A percentile compares a stretch with the other conserved stretches of the same genome.
These are phyloP conservation scores for Drosophila bipectinata DNA, from an alignment of 1,140 invertebrate species.

Conservation along the genomic window DNA sequence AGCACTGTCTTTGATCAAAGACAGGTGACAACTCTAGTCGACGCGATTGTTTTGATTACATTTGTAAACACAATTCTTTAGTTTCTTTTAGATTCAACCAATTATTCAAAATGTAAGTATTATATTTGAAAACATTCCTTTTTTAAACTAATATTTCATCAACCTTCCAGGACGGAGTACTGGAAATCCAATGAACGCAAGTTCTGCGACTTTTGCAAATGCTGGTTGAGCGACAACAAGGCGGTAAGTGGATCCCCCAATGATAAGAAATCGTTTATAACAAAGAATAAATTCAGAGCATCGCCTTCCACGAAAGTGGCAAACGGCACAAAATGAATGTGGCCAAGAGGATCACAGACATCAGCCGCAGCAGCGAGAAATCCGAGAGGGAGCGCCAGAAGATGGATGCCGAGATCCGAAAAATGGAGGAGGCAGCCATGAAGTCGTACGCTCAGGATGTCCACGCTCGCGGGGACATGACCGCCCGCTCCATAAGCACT, in stretches of 20 bases:
- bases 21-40: constrained; percentile 4
- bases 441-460: constrained; percentile 91
- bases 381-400: constrained; percentile 91
- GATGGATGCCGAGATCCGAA: constrained; percentile 91
- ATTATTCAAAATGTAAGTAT: constrained; percentile 41
- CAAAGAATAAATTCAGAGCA: constrained; percentile 87
- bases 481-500: constrained; percentile 85
- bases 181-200: constrained; percentile 98
- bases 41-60: constrained; percentile 21
- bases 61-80: constrained; percentile 7
- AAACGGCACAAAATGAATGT: constrained; percentile 97
- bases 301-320: constrained; percentile 97
- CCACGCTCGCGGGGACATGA: constrained; percentile 87
- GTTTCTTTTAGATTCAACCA: not conserved
- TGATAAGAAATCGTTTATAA: not conserved
- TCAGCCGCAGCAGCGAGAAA: constrained; percentile 92
- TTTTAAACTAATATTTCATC: not conserved
- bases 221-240: constrained; percentile 99
- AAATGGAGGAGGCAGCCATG: constrained; percentile 95
- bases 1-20: not conserved
- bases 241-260: constrained; percentile 87
- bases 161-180: constrained; percentile 92
- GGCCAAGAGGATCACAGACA: constrained; percentile 92
- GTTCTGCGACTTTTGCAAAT: constrained; percentile 99
- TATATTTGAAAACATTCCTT: not conserved